Evolutionary conservation across 2,888 invertebrate species (phyloP).

Genomic region (Drosophila aldrichi): DNA sequence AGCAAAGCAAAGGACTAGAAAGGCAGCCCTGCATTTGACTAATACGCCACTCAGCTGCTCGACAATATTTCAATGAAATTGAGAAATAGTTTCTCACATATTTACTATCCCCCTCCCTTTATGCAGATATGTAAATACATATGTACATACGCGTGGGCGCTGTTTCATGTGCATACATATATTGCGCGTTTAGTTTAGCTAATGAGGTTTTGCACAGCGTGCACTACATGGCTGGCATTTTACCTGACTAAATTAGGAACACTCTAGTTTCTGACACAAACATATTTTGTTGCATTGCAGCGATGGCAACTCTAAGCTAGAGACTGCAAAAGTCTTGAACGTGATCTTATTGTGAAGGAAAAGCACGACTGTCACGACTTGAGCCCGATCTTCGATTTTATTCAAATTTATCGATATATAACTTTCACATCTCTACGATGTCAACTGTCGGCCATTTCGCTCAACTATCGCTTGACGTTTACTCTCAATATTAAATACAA

Average conservation of each 20-base stretch:
- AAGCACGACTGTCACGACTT: not conserved
- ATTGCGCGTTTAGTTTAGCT: not conserved
- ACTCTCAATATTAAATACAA: too few species aligned
- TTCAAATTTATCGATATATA: not conserved
- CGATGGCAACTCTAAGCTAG: not conserved
- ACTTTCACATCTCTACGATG: not conserved
- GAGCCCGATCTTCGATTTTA: not conserved
- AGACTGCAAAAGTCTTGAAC: not conserved
- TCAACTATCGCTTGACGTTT: too few species aligned
- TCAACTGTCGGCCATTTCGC: not conserved
- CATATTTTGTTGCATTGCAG: conserved; percentile 4
- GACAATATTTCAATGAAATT: conserved; percentile 67
- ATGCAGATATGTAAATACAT: not conserved
- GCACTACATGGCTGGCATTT: not conserved
- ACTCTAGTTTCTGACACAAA: conserved; percentile 15
- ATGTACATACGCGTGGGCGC: conserved; percentile 9
- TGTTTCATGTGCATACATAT: not conserved
- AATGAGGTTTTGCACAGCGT: conserved; percentile 11
- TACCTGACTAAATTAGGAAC: conserved; percentile 26
- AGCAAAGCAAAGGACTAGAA: conserved; percentile 10
- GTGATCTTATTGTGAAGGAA: not conserved
- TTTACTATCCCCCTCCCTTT: conserved; percentile 7
- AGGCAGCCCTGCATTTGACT: conserved; percentile 58
- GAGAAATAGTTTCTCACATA: conserved; percentile 68
- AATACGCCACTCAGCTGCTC: conserved; percentile 61